A percentile compares a stretch with the other conserved stretches of the same genome.
Evolutionary conservation across 2,797 vertebrate species (phyloP).

Genomic region (Typhlichthys subterraneus): DNA sequence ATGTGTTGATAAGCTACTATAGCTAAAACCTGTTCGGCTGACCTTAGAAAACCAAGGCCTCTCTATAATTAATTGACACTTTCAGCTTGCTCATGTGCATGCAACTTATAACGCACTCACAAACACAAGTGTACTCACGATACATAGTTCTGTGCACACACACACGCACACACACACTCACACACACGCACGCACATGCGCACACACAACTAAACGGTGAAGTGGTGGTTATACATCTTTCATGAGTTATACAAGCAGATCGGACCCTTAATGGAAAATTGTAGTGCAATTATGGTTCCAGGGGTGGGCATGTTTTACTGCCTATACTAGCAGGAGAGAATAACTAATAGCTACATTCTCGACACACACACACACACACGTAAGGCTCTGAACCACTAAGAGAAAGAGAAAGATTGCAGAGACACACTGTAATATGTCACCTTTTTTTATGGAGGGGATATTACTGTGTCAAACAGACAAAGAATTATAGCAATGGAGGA

Average conservation of each 20-base stretch:
- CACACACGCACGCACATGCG: slow-evolving; percentile 13
- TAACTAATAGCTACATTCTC: neutral
- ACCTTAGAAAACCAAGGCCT: slow-evolving; percentile 28
- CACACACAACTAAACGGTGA: neutral
- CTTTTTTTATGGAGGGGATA: slow-evolving; percentile 21
- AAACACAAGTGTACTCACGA: slow-evolving; percentile 9
- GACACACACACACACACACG: neutral
- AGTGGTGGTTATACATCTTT: slow-evolving; percentile 51
- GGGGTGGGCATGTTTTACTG: slow-evolving; percentile 20
- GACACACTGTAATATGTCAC: slow-evolving; percentile 35
- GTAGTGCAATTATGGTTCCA: slow-evolving; percentile 26
- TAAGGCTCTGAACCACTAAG: neutral
- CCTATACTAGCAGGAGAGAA: neutral
- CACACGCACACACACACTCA: slow-evolving; percentile 20
- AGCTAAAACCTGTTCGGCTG: slow-evolving; percentile 11
- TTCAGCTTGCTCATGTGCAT: neutral
- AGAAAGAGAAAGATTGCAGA: slow-evolving; percentile 8
- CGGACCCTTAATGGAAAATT: slow-evolving; percentile 32
- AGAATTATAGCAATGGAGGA: slow-evolving; percentile 4
- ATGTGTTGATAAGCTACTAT: slow-evolving; percentile 20
- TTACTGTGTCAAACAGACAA: neutral
- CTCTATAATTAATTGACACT: slow-evolving; percentile 48
- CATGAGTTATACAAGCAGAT: slow-evolving; percentile 25
- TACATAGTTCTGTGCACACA: neutral
- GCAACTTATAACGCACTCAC: slow-evolving; percentile 3